Conservation (phyloP, 2,888 invertebrate species). For the Melieria omissa region DNA sequence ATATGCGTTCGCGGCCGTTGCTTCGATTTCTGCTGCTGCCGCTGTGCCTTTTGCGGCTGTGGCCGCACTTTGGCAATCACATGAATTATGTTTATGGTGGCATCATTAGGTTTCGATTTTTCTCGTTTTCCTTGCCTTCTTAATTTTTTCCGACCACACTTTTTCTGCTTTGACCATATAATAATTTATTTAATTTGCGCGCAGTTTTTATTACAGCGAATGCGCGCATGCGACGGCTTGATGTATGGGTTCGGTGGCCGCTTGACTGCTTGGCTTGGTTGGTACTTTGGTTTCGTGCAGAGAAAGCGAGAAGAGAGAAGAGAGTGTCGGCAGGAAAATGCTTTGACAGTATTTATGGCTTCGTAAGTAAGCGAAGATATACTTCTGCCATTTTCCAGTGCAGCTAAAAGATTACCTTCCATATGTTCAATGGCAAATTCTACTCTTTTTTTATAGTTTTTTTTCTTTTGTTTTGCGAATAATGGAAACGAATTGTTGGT, state of each 20-base stretch:
- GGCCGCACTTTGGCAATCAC: slow-evolving; percentile 40
- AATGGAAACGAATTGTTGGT: no score
- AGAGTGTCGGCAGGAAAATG: slow-evolving; percentile 8
- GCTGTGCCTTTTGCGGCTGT: slow-evolving; percentile 20
- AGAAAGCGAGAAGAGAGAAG: neutral
- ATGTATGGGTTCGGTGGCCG: slow-evolving; percentile 5
- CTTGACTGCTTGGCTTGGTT: no score
- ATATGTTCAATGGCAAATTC: no score
- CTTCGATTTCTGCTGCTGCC: slow-evolving; percentile 5
- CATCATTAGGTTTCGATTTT: slow-evolving; percentile 52
- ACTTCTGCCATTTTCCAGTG: slow-evolving; percentile 17
- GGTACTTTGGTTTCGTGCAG: neutral
- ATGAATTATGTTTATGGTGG: slow-evolving; percentile 58
- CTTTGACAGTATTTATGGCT: slow-evolving; percentile 33
- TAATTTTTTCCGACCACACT: slow-evolving; percentile 26
- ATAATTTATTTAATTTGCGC: slow-evolving; percentile 57
- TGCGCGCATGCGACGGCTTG: slow-evolving; percentile 19
- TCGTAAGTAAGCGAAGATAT: slow-evolving; percentile 32
- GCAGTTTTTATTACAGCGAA: slow-evolving; percentile 45
- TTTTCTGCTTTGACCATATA: slow-evolving; percentile 46
- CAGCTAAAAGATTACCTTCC: no score
- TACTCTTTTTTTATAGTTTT: no score
- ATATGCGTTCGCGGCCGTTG: neutral
- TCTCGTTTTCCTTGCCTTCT: slow-evolving; percentile 5
- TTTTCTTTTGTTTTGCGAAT: no score